Percentiles rank a stretch among this genome's conserved stretches.
Evolutionary conservation across 2,113 vertebrate species (phyloP).

Genomic region (Scalopus aquaticus): DNA sequence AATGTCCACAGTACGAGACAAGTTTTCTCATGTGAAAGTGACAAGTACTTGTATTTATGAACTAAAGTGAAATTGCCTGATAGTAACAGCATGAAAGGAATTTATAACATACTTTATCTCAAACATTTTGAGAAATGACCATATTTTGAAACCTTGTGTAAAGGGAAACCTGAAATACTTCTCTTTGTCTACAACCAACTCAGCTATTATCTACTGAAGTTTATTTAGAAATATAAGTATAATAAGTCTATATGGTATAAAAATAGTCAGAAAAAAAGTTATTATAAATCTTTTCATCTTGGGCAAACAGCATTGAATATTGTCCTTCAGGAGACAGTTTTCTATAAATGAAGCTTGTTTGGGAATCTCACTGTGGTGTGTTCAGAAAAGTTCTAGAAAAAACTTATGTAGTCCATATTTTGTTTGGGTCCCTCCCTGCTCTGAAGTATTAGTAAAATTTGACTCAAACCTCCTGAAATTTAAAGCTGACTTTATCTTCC

Average conservation of each 20-base stretch:
- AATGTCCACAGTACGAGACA: conserved; percentile 28
- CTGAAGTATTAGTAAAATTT: background rate
- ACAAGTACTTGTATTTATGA: background rate
- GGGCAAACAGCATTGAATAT: background rate
- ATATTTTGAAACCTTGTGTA: conserved; percentile 25
- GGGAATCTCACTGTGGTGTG: background rate
- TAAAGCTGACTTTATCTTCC: background rate
- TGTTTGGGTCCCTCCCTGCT: background rate
- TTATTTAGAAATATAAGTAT: background rate
- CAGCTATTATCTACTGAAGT: background rate
- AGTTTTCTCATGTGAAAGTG: background rate
- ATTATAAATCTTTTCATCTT: background rate
- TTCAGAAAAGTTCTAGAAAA: background rate
- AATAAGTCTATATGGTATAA: background rate
- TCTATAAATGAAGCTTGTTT: background rate
- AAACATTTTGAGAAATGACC: background rate
- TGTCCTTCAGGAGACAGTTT: background rate
- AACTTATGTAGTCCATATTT: background rate
- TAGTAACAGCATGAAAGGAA: background rate
- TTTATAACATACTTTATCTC: conserved; percentile 15
- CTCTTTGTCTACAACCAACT: background rate
- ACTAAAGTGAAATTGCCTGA: background rate
- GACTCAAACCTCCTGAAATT: background rate
- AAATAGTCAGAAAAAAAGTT: background rate
- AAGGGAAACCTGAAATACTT: background rate